Conservation (phyloP, 2,113 vertebrate genomes). For the Platysteira castanea region DNA sequence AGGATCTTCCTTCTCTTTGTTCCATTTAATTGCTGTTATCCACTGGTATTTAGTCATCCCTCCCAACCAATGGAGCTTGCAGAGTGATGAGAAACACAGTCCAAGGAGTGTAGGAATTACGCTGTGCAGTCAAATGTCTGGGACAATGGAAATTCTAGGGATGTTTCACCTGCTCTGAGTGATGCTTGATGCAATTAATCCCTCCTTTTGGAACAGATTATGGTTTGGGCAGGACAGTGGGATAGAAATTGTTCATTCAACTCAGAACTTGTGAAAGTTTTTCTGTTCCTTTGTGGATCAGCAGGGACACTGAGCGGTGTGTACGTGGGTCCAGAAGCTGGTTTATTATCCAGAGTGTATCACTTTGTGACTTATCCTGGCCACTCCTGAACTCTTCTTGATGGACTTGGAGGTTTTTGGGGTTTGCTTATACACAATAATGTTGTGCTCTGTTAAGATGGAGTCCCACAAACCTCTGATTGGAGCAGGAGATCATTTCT, state of each 20-base stretch:
- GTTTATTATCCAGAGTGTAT: neutral
- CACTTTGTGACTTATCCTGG: neutral
- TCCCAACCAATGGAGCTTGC: neutral
- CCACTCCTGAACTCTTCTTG: neutral
- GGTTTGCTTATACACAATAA: neutral
- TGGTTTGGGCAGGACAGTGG: neutral
- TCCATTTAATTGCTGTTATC: neutral
- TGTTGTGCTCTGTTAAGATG: neutral
- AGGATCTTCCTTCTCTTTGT: neutral
- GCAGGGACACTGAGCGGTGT: neutral
- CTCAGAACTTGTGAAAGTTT: neutral
- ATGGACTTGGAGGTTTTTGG: no score
- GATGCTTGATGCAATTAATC: neutral
- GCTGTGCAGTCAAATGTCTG: neutral
- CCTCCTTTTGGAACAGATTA: neutral
- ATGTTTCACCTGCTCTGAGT: neutral
- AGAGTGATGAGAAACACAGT: neutral
- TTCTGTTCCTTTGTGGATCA: neutral
- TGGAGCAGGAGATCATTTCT: neutral
- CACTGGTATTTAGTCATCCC: neutral
- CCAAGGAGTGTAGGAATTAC: neutral
- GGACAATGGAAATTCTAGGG: neutral
- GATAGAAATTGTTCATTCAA: neutral
- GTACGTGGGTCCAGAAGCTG: fast-evolving
- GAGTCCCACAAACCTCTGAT: neutral